These are phyloP conservation scores for Psylliodes chrysocephalus DNA, from an alignment of 2,888 invertebrate genomes.

Conservation along the genomic window DNA sequence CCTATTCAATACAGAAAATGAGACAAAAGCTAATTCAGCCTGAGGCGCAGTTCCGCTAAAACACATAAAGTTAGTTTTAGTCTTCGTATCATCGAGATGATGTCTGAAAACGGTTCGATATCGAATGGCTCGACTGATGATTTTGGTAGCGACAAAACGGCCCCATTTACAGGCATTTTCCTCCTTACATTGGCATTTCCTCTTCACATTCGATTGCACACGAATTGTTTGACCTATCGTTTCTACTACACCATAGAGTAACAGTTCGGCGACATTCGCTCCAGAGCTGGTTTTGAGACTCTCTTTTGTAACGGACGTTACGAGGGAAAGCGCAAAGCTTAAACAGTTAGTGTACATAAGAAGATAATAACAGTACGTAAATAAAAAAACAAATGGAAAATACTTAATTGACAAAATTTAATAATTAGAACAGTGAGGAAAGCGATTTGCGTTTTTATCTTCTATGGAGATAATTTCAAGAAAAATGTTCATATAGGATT, in stretches of 20 bases:
- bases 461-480: too few relatives aligned
- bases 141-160: slow-evolving; percentile 58
- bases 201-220: slow-evolving; percentile 64
- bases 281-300: not conserved
- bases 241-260: slow-evolving; percentile 48
- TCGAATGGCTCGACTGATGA: slow-evolving; percentile 50
- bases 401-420: too few relatives aligned
- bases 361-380: too few relatives aligned
- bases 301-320: not conserved
- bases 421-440: too few relatives aligned
- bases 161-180: slow-evolving; percentile 64
- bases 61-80: slow-evolving; percentile 48
- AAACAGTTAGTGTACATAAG: too few relatives aligned
- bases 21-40: too few relatives aligned
- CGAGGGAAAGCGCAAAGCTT: too few relatives aligned
- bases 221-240: slow-evolving; percentile 65
- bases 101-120: slow-evolving; percentile 44
- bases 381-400: too few relatives aligned
- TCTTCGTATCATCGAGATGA: slow-evolving; percentile 46
- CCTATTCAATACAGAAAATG: too few relatives aligned
- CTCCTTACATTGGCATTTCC: slow-evolving; percentile 64
- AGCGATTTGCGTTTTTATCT: too few relatives aligned
- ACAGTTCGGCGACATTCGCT: slow-evolving; percentile 23
- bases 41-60: slow-evolving; percentile 25
- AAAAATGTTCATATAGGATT: too few relatives aligned